phyloP scores from a whole-genome alignment of 1,140 invertebrate species.

The Chrysomallon squamiferum region DNA sequence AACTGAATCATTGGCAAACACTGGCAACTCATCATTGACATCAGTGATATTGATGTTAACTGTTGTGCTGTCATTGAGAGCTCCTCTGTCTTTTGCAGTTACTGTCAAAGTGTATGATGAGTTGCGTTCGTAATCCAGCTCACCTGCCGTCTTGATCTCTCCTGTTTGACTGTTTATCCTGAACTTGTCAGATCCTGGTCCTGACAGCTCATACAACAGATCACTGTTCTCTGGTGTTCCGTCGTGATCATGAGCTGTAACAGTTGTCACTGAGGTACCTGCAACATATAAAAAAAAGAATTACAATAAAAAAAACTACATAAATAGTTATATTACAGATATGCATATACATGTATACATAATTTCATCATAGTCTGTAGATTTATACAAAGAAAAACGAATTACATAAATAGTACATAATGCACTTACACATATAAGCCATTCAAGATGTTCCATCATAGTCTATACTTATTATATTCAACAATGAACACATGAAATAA shows the following conservation, averaged over 20 bases:
- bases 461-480: too few relatives aligned
- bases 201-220: slow-evolving; percentile 13
- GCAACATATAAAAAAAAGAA: too few relatives aligned
- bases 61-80: not conserved
- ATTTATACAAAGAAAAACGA: too few relatives aligned
- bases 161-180: slow-evolving; percentile 9
- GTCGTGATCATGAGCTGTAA: slow-evolving; percentile 10
- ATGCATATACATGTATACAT: too few relatives aligned
- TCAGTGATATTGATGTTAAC: not conserved
- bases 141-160: slow-evolving; percentile 1
- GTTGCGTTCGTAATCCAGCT: slow-evolving; percentile 5
- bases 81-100: slow-evolving; percentile 8
- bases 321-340: too few relatives aligned
- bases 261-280: slow-evolving; percentile 7
- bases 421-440: too few relatives aligned
- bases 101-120: slow-evolving; percentile 6
- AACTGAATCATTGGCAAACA: not conserved
- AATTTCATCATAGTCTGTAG: too few relatives aligned
- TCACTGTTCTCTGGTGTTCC: slow-evolving; percentile 13
- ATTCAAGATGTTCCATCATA: too few relatives aligned
- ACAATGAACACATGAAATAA: too few relatives aligned
- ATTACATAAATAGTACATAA: too few relatives aligned
- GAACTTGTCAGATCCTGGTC: slow-evolving; percentile 13
- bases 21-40: not conserved
- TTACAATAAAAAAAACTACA: too few relatives aligned